Conservation (phyloP, 2,888 invertebrate species). For the Neocrepidodera transversa region DNA sequence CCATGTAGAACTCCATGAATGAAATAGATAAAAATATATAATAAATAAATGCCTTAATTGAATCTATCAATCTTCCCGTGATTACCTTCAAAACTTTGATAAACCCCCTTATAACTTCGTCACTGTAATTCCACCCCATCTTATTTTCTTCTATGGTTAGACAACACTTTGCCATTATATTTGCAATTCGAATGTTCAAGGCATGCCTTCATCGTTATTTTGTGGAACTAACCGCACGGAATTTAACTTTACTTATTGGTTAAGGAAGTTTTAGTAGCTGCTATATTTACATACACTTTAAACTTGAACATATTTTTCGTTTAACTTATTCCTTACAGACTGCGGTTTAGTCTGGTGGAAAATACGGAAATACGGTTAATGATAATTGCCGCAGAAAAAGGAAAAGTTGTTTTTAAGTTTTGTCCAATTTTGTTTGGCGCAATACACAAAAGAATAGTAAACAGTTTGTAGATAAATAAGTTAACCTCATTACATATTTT, state of each 20-base stretch:
- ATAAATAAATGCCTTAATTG: too few species aligned
- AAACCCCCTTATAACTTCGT: not conserved
- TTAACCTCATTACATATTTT: too few species aligned
- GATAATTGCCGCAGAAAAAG: conserved; percentile 25
- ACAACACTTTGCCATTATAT: conserved; percentile 55
- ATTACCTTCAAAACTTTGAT: conserved; percentile 4
- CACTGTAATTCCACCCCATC: conserved; percentile 26
- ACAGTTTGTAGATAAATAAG: too few species aligned
- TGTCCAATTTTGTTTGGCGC: too few species aligned
- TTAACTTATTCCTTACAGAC: conserved; percentile 28
- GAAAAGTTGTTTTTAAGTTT: not conserved
- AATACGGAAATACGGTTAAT: conserved; percentile 9
- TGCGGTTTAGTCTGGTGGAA: conserved; percentile 23
- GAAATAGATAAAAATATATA: too few species aligned
- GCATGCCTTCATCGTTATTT: conserved; percentile 45
- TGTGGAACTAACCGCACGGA: conserved; percentile 45
- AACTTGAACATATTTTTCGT: conserved; percentile 36
- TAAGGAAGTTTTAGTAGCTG: conserved; percentile 42
- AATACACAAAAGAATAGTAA: too few species aligned
- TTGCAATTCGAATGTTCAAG: conserved; percentile 56
- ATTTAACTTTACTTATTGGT: conserved; percentile 46
- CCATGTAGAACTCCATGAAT: too few species aligned
- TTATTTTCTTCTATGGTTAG: conserved; percentile 39
- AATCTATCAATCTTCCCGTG: conserved; percentile 6
- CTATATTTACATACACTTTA: conserved; percentile 43